Evolutionary conservation across 2,113 vertebrate genomes (phyloP), one percentile per base, ranked within the genome.

Genomic region (Sylvietta virens): DNA sequence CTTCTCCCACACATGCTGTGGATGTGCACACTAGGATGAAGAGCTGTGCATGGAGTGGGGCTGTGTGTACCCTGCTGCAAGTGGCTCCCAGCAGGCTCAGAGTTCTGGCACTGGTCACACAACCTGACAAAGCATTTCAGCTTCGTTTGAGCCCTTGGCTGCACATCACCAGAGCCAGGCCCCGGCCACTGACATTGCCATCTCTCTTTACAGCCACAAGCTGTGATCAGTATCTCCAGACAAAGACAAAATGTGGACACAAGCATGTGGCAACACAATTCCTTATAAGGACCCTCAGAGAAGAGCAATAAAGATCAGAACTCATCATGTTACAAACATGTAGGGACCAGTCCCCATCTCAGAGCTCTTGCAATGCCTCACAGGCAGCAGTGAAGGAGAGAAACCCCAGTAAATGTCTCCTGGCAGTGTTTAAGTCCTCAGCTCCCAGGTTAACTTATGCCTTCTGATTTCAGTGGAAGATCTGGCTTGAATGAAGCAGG

Each of bases 1-100:
- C 10, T 66, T 26, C 21, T 83, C 33, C 35, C 3, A 4, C 7
- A 1, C 0, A 0, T 23, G 61, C 42, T 44, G 14, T 48, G 31
- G 48, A 13, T 2, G 2, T 3, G 20, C 39, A n/a, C 1, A 0
- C 2, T 2, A 54, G 62, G 39, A 7, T 11, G 44, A 3, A 4
- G 61, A 50, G n/a, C 39, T 0, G 0, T 18, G 18, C 27, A 50
- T 0, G 0, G 40, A 69, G 33, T 2, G 4, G 35, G 14, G 39
- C 51, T 66, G 20, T 23, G 37, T 50, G 56, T 39, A 11, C 15
- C 2, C 50, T 61, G 61, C 51, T 5, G 3, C 64, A 9, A 3
- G n/a, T 0, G 0, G 24, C 12, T 83, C 12, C 42, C 42, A 39
- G 56, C 23, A 28, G 39, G 37, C 53, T 48, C 28, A 5, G 42